phyloP scores from a whole-genome alignment of 2,113 vertebrate genomes.

The Amphilophus citrinellus region DNA sequence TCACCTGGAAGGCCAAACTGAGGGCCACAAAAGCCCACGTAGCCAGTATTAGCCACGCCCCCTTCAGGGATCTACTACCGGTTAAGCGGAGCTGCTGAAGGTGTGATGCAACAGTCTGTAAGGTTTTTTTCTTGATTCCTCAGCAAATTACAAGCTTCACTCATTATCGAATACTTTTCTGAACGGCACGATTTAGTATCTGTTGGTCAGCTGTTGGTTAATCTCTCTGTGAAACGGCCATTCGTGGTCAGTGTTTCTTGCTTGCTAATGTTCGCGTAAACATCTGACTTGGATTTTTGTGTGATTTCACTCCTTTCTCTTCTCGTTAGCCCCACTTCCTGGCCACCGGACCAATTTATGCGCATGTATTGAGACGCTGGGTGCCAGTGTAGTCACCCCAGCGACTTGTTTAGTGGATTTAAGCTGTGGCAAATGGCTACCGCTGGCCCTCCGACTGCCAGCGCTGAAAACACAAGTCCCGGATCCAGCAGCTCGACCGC shows the following conservation, averaged over 20 bases:
- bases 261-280: constrained; percentile 42
- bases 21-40: not conserved
- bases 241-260: not conserved
- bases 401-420: constrained; percentile 7
- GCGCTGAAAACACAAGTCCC: constrained; percentile 79
- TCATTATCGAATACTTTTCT: not conserved
- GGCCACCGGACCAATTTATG: not conserved
- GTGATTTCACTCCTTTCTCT: not conserved
- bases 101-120: constrained; percentile 51
- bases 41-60: not conserved
- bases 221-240: not conserved
- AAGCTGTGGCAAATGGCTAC: constrained; percentile 85
- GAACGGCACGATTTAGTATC: not conserved
- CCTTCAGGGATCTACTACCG: not conserved
- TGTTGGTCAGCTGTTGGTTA: not conserved
- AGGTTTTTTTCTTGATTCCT: constrained; percentile 6
- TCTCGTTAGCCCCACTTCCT: not conserved
- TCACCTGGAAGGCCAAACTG: not conserved
- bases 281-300: not conserved
- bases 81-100: not conserved
- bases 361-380: constrained; percentile 23
- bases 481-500: constrained; percentile 85
- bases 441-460: constrained; percentile 82
- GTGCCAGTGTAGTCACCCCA: constrained; percentile 8
- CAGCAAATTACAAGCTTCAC: not conserved